Evolutionary conservation across 1,140 invertebrate species (phyloP).

Genomic region (Phymorhynchus buccinoides): DNA sequence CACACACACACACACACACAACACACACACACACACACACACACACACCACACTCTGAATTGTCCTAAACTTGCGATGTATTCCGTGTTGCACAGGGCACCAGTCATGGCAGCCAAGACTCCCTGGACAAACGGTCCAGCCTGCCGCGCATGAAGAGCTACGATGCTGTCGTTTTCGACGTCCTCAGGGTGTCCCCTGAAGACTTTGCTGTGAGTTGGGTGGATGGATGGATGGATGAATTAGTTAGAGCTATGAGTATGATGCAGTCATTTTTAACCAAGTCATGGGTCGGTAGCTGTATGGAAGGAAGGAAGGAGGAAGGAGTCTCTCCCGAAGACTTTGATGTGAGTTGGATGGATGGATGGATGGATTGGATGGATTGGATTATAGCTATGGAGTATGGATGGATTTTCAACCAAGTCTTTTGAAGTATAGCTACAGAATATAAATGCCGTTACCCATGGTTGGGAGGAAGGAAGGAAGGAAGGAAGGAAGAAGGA

Average conservation of each 20-base stretch:
- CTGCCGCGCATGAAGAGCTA: conserved; percentile 71
- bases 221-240: no score
- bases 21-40: no score
- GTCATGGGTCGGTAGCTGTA: no score
- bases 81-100: conserved; percentile 52
- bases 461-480: conserved; percentile 10
- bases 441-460: no score
- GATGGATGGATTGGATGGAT: not conserved
- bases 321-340: conserved; percentile 75
- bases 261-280: not conserved
- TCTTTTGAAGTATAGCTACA: not conserved
- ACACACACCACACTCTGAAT: no score
- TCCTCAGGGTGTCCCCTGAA: conserved; percentile 74
- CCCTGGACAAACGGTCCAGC: conserved; percentile 63
- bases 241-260: not conserved
- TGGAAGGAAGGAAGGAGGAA: not conserved
- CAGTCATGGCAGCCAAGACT: conserved; percentile 66
- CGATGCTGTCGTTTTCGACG: conserved; percentile 76
- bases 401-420: not conserved
- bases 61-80: not conserved
- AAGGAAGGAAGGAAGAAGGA: conserved; percentile 36
- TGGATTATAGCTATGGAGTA: not conserved
- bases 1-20: no score
- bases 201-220: conserved; percentile 76
- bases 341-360: conserved; percentile 75